phyloP scores from a whole-genome alignment of 2,888 invertebrate genomes.

The Formica aserva region DNA sequence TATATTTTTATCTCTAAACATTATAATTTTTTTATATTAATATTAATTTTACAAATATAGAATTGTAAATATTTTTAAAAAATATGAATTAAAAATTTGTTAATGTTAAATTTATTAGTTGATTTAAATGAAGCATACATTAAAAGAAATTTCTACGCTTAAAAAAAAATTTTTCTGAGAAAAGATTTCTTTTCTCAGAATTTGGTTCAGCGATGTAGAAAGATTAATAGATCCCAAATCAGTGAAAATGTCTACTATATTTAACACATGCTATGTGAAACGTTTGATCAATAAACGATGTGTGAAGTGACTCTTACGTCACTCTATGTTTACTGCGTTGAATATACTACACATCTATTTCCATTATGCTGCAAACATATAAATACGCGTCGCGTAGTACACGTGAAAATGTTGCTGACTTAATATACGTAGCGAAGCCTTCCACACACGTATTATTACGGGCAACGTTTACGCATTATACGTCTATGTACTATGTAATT shows the following conservation, averaged over 20 bases:
- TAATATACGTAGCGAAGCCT: slow-evolving; percentile 38
- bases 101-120: background rate
- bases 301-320: slow-evolving; percentile 42
- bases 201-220: background rate
- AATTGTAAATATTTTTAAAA: background rate
- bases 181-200: background rate
- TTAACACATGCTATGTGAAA: slow-evolving; percentile 40
- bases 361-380: slow-evolving; percentile 28
- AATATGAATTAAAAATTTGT: background rate
- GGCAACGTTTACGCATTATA: slow-evolving; percentile 39
- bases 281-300: slow-evolving; percentile 51
- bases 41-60: background rate
- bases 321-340: slow-evolving; percentile 10
- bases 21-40: background rate
- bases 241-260: slow-evolving; percentile 13
- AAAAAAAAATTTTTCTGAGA: background rate
- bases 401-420: slow-evolving; percentile 49
- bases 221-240: slow-evolving; percentile 12
- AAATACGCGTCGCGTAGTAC: slow-evolving; percentile 25
- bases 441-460: slow-evolving; percentile 7
- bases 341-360: slow-evolving; percentile 41
- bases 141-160: background rate
- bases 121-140: background rate
- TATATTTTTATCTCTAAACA: background rate
- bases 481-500: slow-evolving; percentile 26